A percentile compares a stretch with the other conserved stretches of the same genome.
Conservation (phyloP, 2,113 vertebrate species). For the Phaethon lepturus region DNA sequence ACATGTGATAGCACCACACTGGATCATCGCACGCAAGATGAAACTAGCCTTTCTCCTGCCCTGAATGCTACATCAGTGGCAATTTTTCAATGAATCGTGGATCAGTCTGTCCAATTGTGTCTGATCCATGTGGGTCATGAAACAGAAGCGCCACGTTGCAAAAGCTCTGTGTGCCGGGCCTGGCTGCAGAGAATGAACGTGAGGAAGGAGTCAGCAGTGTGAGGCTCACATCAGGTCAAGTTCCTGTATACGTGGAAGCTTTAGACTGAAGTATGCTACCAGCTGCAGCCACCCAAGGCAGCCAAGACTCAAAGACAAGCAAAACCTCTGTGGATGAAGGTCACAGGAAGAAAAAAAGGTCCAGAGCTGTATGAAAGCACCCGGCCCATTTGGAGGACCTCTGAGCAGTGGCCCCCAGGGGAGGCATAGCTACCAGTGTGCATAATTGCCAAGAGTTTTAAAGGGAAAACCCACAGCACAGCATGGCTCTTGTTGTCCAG, state of each 20-base stretch:
- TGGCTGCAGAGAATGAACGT: neutral
- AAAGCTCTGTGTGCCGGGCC: neutral
- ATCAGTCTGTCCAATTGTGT: neutral
- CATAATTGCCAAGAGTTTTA: neutral
- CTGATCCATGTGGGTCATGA: neutral
- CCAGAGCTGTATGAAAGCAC: neutral
- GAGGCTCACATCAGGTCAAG: neutral
- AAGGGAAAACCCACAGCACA: neutral
- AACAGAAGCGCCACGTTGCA: neutral
- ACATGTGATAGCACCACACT: fast-evolving
- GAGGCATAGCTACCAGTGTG: neutral
- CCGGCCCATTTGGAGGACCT: neutral
- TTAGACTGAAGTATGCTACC: neutral
- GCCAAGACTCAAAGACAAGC: neutral
- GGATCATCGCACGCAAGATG: neutral
- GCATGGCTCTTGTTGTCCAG: neutral
- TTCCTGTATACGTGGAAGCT: neutral
- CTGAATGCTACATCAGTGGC: neutral
- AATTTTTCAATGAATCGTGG: neutral
- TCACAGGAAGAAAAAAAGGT: neutral
- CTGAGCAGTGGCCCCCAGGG: neutral
- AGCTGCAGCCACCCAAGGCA: neutral
- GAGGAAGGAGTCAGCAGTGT: neutral
- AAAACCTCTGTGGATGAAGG: neutral
- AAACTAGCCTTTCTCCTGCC: neutral